These are phyloP conservation scores for Orchesella flavescens DNA, from an alignment of 2,888 invertebrate species.

Conservation along the genomic window DNA sequence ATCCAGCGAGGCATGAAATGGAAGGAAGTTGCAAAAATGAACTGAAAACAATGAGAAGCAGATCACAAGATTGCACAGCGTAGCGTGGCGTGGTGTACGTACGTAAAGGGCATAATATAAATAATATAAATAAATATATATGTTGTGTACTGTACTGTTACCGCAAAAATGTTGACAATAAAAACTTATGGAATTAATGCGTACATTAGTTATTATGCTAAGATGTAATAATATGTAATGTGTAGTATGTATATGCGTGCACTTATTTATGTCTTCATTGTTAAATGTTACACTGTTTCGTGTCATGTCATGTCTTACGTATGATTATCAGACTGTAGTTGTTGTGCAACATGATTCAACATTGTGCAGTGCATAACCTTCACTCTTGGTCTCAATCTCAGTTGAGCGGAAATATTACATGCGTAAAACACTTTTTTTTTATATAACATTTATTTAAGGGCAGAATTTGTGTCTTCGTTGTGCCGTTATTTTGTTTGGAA, in stretches of 20 bases:
- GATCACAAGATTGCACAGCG: slow-evolving; percentile 51
- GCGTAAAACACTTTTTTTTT: background rate
- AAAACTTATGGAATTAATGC: slow-evolving; percentile 15
- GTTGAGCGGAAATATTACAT: slow-evolving; percentile 60
- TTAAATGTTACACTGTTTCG: slow-evolving; percentile 44
- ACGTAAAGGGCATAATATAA: too few relatives aligned
- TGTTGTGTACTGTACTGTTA: slow-evolving; percentile 1
- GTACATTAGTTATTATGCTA: slow-evolving; percentile 1
- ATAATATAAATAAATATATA: slow-evolving; percentile 26
- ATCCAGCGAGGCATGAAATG: slow-evolving; percentile 56
- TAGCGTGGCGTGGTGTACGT: too few relatives aligned
- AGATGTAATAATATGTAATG: slow-evolving; percentile 7
- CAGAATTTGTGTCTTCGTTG: slow-evolving; percentile 41
- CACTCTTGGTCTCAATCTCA: slow-evolving; percentile 64
- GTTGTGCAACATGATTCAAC: slow-evolving; percentile 57
- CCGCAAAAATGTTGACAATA: background rate
- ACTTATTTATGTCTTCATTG: slow-evolving; percentile 52
- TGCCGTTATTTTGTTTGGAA: slow-evolving; percentile 23
- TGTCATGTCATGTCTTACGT: slow-evolving; percentile 52
- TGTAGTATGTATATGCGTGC: background rate
- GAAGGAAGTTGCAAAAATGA: slow-evolving; percentile 66
- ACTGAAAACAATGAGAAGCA: slow-evolving; percentile 64
- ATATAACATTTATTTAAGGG: slow-evolving; percentile 12
- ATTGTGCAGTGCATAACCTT: slow-evolving; percentile 55
- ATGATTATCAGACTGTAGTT: slow-evolving; percentile 56